These are phyloP conservation scores for Tortricodes alternella DNA, from an alignment of 2,888 invertebrate species.

Conservation along the genomic window DNA sequence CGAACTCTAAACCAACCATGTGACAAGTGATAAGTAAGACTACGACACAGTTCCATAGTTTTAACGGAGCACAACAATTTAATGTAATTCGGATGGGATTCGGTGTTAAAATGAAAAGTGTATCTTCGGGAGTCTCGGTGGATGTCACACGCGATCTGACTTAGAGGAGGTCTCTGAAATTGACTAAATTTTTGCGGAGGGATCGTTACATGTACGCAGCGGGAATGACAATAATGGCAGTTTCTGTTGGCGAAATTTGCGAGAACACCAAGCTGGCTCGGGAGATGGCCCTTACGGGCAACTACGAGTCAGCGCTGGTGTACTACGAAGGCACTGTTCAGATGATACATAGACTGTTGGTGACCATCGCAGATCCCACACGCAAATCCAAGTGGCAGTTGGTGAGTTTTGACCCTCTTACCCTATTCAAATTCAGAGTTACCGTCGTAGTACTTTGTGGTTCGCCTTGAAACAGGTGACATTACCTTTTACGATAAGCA, in stretches of 20 bases:
- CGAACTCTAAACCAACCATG: slow-evolving; percentile 44
- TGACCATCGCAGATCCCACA: slow-evolving; percentile 90
- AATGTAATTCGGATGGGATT: slow-evolving; percentile 43
- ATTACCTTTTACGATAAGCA: slow-evolving; percentile 73
- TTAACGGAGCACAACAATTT: slow-evolving; percentile 42
- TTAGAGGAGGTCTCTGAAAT: slow-evolving; percentile 37
- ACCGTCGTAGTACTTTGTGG: slow-evolving; percentile 39
- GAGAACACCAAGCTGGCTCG: slow-evolving; percentile 97
- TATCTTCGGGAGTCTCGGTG: slow-evolving; percentile 55
- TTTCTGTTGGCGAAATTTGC: slow-evolving; percentile 94
- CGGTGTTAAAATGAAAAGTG: slow-evolving; percentile 47
- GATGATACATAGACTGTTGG: slow-evolving; percentile 93
- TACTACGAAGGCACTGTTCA: slow-evolving; percentile 97
- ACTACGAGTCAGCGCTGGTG: slow-evolving; percentile 96
- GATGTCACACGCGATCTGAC: slow-evolving; percentile 62
- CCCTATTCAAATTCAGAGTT: slow-evolving; percentile 37
- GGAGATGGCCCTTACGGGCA: slow-evolving; percentile 97
- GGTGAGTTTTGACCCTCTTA: slow-evolving; percentile 77
- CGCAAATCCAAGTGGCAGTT: slow-evolving; percentile 95
- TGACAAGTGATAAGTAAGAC: slow-evolving; percentile 50
- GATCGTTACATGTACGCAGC: slow-evolving; percentile 77
- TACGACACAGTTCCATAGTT: slow-evolving; percentile 42
- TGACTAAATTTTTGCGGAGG: slow-evolving; percentile 55
- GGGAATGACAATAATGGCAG: slow-evolving; percentile 92
- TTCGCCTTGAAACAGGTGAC: slow-evolving; percentile 65